Base-by-base conservation (phyloP, 2,797 vertebrate genomes). In the Bovichtus variegatus region DNA sequence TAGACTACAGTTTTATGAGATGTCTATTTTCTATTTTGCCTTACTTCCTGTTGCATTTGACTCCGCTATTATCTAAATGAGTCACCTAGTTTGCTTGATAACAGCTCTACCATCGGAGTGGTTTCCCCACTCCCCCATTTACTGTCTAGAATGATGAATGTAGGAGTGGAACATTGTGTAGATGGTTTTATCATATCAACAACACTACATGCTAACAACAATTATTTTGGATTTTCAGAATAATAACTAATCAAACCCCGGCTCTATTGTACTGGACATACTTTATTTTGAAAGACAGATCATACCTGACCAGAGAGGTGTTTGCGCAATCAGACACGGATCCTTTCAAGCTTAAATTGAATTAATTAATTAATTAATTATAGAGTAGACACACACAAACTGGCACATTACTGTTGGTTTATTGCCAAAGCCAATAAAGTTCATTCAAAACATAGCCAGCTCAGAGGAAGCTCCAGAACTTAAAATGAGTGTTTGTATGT, bases 11-110 rank as follows among this genome's bases (percentile, higher is more conserved):
- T 31, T 81, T 64, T 55, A 64, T 15, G 6, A 68, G 23, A 49
- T 49, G 19, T 12, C 12, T 15, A 15, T 60, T 57, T 61, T 25
- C 25, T 10, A 49, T 27, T n/a, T 31, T 61, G 59, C 46, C 12
- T 68, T 34, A 47, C 15, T 47, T 63, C 46, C 64, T 75, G 41
- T 38, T 44, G 21, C 2, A 51, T 49, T 50, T 76, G 12, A 12
- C 19, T 36, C 41, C 18, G 15, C 31, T 34, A 15, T 67, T 50
- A 50, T 27, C 15, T 27, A 18, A 70, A 23, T 11, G 13, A 41
- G 41, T 43, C 2, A 62, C 59, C 19, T 29, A n/a, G 50, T 66
- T 58, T 62, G 19, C 18, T 9, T 57, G 43, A 50, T 23, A 58
- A n/a, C 19, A 29, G 19, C 50, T 31, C 15, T 50, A 34, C 27